These are phyloP conservation scores for Nephotettix cincticeps DNA, from an alignment of 1,140 invertebrate genomes.

Conservation along the genomic window DNA sequence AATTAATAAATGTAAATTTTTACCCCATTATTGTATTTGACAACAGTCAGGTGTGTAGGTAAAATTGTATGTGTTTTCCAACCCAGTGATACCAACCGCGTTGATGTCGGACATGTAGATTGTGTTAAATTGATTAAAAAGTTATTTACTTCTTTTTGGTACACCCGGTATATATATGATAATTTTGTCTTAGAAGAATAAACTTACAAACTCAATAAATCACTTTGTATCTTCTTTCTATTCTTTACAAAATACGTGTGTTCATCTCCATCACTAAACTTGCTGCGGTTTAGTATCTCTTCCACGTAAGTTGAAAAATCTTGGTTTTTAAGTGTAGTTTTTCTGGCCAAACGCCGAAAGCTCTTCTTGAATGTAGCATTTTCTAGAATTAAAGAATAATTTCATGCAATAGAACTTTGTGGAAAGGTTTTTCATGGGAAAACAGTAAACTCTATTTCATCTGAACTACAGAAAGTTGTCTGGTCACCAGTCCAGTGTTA, in stretches of 20 bases:
- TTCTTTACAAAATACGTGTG: not conserved
- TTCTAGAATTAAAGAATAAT: no score
- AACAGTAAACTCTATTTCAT: no score
- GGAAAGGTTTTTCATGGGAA: no score
- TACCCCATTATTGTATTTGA: not conserved
- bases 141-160: no score
- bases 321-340: not conserved
- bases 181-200: no score
- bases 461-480: no score
- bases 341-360: not conserved
- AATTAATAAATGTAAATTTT: not conserved
- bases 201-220: not conserved
- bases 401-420: no score
- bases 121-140: no score
- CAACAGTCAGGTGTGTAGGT: not conserved
- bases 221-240: not conserved
- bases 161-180: no score
- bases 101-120: no score
- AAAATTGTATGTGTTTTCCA: not conserved
- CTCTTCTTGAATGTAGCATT: not conserved
- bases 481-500: no score
- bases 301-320: not conserved
- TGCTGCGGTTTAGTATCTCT: not conserved
- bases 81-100: no score
- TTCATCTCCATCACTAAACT: not conserved